Base-by-base conservation (phyloP, 1,140 invertebrate species). In the Pseudomyrmex gracilis region DNA sequence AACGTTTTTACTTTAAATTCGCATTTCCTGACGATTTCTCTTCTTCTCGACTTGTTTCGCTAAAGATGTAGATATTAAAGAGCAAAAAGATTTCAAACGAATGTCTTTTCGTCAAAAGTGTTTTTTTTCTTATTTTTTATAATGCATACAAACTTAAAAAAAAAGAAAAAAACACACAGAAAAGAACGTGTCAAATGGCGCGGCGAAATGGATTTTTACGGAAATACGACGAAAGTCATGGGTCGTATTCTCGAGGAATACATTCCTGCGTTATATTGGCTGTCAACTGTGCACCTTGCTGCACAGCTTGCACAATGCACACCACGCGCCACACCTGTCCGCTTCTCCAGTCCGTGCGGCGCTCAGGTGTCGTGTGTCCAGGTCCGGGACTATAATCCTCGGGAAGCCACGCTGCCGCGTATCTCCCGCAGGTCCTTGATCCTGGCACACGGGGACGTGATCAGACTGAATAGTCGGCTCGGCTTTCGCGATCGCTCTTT, bases 361-460 rank as follows among this genome's bases (percentile, higher is more conserved):
- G 67, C 71, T 77, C 74, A 77, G 63, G 74, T 77, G 63, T 77
- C 73, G 61, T n/a, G 13, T 55, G 61, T 55, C 34, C 74, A 77
- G 74, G 63, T 53, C 74, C n/a, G n/a, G 63, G 15, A 17, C 17
- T 10, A 43, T 68, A 77, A 77, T 77, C 74, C 74, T 55, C 49
- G 63, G n/a, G 74, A 77, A 57, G 55, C 74, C 49, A 17, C 58
- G 47, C 17, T 17, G 51, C 15, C 13, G 8, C 2, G 8, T 17
- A 9, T 22, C 43, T 22, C 49, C 7, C 34, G 3, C 22, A n/a
- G 24, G 12, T 55, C 34, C 74, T 55, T 77, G 24, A 68, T 67
- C 63, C 63, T 9, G 74, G 49, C 34, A 15, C 49, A 55, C 61
- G 74, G 67, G 51, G 34, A 77, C 74, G 74, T 77, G 74, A 77